Percentiles rank a stretch among this genome's conserved stretches.
These are phyloP conservation scores for Sterrhoptilus dennistouni DNA, from an alignment of 2,113 vertebrate species.

Conservation along the genomic window DNA sequence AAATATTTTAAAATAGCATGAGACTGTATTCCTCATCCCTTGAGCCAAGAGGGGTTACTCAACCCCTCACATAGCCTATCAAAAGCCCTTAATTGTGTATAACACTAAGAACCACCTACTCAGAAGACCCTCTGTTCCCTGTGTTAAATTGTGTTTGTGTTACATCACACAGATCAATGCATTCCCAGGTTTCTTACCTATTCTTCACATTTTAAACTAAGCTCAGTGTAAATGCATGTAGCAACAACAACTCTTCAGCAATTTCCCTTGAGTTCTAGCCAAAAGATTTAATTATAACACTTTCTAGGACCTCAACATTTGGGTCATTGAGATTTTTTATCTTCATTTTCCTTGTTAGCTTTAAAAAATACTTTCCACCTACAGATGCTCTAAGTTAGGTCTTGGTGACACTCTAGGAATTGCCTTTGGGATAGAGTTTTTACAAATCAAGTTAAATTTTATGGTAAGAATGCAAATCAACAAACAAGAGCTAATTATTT, in stretches of 20 bases:
- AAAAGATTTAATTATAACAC: not conserved
- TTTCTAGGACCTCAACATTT: not conserved
- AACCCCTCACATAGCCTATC: not conserved
- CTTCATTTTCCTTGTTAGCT: not conserved
- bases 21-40: not conserved
- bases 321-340: not conserved
- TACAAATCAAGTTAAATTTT: not conserved
- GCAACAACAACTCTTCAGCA: not conserved
- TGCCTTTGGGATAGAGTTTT: not conserved
- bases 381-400: not conserved
- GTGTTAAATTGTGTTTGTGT: not conserved
- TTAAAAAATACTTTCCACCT: not conserved
- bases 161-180: not conserved
- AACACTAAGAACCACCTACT: not conserved
- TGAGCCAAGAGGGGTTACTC: not conserved
- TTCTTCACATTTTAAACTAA: not conserved
- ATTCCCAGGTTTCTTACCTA: not conserved
- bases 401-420: not conserved
- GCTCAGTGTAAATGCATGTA: not conserved
- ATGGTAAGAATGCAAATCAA: not conserved
- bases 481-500: not conserved
- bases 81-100: not conserved
- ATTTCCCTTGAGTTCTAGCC: not conserved
- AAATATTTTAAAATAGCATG: not conserved
- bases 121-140: not conserved